Evolutionary conservation across 2,888 invertebrate genomes (phyloP).

Genomic region (Alviniconcha strummeri): DNA sequence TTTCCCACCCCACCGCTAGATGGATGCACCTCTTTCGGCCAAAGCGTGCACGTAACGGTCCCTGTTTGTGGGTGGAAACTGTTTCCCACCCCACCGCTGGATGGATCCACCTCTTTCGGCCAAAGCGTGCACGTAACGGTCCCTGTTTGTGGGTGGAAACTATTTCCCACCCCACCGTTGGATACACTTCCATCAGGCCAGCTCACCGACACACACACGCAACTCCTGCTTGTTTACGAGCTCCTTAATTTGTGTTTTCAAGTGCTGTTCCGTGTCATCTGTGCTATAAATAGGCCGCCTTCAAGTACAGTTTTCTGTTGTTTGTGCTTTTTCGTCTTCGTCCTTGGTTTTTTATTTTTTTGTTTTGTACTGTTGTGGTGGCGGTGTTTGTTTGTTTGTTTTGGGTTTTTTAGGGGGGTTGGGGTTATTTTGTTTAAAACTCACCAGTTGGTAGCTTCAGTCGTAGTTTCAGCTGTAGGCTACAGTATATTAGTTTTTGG

Average conservation of each 20-base stretch:
- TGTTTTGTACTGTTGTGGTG: background rate
- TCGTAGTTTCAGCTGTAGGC: no score
- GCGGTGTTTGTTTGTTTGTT: background rate
- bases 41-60: background rate
- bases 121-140: background rate
- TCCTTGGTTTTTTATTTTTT: background rate
- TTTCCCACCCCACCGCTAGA: background rate
- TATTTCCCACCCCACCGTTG: background rate
- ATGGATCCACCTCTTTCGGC: background rate
- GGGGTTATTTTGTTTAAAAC: background rate
- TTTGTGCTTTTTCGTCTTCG: background rate
- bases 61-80: background rate
- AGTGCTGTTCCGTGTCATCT: background rate
- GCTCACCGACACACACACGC: background rate
- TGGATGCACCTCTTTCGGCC: background rate
- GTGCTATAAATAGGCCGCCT: background rate
- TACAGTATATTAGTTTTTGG: no score
- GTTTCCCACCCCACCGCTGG: background rate
- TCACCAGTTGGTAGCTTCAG: no score
- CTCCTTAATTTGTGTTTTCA: background rate
- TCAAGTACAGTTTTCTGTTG: background rate
- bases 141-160: background rate
- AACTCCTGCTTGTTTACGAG: background rate
- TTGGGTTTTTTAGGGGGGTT: background rate
- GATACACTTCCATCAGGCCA: background rate